Base-by-base conservation (phyloP, 1,140 invertebrate genomes). In the Drosophila sturtevanti region DNA sequence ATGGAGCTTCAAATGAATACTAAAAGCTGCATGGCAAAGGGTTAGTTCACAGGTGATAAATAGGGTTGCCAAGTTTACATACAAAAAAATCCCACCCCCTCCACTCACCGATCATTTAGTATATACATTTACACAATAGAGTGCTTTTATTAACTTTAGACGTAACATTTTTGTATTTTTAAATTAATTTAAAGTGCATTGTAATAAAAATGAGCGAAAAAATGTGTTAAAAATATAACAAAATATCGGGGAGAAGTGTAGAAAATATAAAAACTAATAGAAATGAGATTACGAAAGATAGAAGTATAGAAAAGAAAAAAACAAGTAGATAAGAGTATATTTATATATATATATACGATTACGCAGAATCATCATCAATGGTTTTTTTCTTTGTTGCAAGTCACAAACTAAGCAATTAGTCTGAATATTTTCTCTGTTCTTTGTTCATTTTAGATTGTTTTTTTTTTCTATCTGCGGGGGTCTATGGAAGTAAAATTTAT, bases 1-100 rank as follows among this genome's bases (percentile, higher is more conserved):
- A 80, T 79, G 52, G 74, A 62, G 60, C 48, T 62, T 51, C 54
- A 21, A n/a, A 48, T 58, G 62, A 38, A 68, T 37, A n/a, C 41
- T 4, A 11, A 35, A 16, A 6, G 3, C 14, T 18, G 31, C 6
- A 38, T 14, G n/a, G n/a, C n/a, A 16, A 12, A 2, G 4, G n/a
- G 58, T 18, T 21, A 21, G 10, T 48, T 21, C 18, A 21, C 31
- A 35, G 4, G 16, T 31, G 21, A 27, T 22, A n/a, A n/a, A n/a
- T n/a, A n/a, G n/a, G n/a, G n/a, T n/a, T n/a, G n/a, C n/a, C n/a
- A n/a, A n/a, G n/a, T n/a, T n/a, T n/a, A n/a, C n/a, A n/a, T n/a
- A n/a, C n/a, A n/a, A 7, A 7, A 7, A 6, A 31, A 31, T 4
- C 1, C 1, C 1, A 6, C 5, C 6, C 27, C 27, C 27, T 31